These are phyloP conservation scores for Rhea pennata DNA, from an alignment of 2,113 vertebrate species.

Conservation along the genomic window DNA sequence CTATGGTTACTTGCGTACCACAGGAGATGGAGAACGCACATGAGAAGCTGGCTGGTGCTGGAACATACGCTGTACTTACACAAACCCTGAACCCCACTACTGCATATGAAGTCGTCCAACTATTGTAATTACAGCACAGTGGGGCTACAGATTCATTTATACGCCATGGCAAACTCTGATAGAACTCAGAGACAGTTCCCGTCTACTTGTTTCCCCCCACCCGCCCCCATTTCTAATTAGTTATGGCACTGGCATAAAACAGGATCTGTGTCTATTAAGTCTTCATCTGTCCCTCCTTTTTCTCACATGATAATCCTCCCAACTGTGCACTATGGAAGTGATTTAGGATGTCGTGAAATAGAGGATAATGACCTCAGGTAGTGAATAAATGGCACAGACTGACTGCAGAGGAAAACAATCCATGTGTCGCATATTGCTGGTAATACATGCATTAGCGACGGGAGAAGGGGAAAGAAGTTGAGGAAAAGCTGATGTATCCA, in stretches of 20 bases:
- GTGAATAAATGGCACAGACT: not conserved
- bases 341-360: not conserved
- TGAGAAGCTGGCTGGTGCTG: not conserved
- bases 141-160: not conserved
- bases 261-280: not conserved
- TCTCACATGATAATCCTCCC: conserved; percentile 23
- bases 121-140: not conserved
- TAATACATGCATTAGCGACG: not conserved
- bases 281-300: conserved; percentile 46
- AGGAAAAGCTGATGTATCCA: conserved; percentile 48
- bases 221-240: conserved; percentile 35
- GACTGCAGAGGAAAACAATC: not conserved
- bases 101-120: not conserved
- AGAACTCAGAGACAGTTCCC: not conserved
- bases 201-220: not conserved
- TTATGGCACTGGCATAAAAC: not conserved
- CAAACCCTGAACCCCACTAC: not conserved
- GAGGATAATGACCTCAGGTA: conserved; percentile 43
- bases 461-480: not conserved
- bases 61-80: not conserved
- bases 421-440: not conserved
- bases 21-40: not conserved
- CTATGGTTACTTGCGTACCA: not conserved
- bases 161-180: not conserved
- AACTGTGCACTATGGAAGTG: not conserved